Evolutionary conservation across 1,140 invertebrate species (phyloP), one percentile per base, ranked within the genome.

Genomic region (Bathynomus jamesi): DNA sequence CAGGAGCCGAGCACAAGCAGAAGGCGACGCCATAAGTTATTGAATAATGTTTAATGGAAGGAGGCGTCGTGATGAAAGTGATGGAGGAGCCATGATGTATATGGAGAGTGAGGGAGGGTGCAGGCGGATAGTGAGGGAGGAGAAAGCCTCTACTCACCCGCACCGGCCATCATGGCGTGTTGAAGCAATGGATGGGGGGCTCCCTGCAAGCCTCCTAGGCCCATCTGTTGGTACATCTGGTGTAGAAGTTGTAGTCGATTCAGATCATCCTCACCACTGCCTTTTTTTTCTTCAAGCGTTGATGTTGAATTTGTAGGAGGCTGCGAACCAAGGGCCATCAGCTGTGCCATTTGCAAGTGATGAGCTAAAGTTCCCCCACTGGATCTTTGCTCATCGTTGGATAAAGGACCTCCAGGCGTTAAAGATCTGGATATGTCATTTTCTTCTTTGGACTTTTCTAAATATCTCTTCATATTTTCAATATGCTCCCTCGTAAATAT

Each of bases 401-500:
- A 28, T 11, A 28, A 46, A 11, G 67, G 25, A 61, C 17, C 60
- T 69, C 28, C 53, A 4, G 21, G 31, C 2, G 25, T 60, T 53
- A 27, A 61, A 17, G n/a, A 60, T 29, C 30, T 69, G 46, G 5
- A 53, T 30, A 31, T 28, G 65, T 73, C 75, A 68, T 61, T 81
- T 76, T 81, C 80, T 31, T 83, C 82, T 5, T 84, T 77, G 60
- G 62, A 78, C 65, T 81, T 82, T 76, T 91, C 89, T 61, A 93
- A 85, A 77, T 89, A 87, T 73, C 87, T 86, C 74, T 90, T 89
- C 65, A 94, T 89, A 69, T 89, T 87, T 66, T 90, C 90, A 79
- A 95, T 93, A 82, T 95, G 92, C 53, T 87, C 86, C 78, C 90
- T 90, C 40, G 93, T 95, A 82, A 97, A 97, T 74, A 97, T 91